These are phyloP conservation scores for Quiscalus mexicanus DNA, from an alignment of 2,113 vertebrate genomes.

Conservation along the genomic window DNA sequence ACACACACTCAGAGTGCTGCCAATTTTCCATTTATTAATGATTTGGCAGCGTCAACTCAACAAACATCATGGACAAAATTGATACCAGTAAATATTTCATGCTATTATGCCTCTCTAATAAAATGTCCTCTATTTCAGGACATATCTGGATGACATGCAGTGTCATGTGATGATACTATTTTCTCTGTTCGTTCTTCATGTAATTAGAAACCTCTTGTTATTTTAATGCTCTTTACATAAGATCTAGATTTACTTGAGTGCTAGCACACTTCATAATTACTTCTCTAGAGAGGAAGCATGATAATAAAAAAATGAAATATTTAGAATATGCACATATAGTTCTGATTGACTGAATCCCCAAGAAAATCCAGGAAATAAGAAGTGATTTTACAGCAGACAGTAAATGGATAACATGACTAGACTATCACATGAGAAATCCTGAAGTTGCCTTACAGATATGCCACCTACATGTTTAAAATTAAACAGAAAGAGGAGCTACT, in stretches of 20 bases:
- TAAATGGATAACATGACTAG: background rate
- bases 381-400: background rate
- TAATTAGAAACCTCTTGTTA: background rate
- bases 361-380: background rate
- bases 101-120: background rate
- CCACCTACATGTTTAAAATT: background rate
- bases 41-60: background rate
- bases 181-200: accelerated
- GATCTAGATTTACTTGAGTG: background rate
- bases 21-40: background rate
- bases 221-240: background rate
- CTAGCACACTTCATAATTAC: background rate
- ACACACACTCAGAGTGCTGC: background rate
- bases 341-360: background rate
- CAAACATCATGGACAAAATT: background rate
- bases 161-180: background rate
- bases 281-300: background rate
- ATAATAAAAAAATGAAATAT: background rate
- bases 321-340: background rate
- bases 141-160: background rate
- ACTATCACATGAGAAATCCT: background rate
- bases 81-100: background rate
- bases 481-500: background rate
- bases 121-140: background rate
- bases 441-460: background rate